phyloP scores from a whole-genome alignment of 2,113 vertebrate genomes.

The Callaeas wilsoni region DNA sequence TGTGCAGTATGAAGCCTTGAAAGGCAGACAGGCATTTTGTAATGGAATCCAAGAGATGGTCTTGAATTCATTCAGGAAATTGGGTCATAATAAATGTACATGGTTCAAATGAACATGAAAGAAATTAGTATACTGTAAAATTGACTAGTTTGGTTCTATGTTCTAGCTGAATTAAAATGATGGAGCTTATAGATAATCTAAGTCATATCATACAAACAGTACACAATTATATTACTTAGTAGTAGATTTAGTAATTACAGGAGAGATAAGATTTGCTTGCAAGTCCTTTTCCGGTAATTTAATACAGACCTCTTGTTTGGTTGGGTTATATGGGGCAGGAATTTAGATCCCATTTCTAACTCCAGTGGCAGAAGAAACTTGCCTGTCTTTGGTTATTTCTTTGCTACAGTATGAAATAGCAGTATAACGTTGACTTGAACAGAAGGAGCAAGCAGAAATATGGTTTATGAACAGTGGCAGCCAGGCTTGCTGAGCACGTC shows the following conservation, averaged over 20 bases:
- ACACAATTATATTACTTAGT: neutral
- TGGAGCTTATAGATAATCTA: neutral
- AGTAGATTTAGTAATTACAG: neutral
- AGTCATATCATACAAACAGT: neutral
- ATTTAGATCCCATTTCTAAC: neutral
- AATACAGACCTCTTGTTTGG: neutral
- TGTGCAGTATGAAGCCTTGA: neutral
- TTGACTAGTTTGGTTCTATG: neutral
- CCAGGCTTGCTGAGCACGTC: neutral
- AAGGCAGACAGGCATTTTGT: neutral
- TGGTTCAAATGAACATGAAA: neutral
- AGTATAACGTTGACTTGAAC: neutral
- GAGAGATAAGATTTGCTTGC: neutral
- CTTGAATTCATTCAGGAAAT: neutral
- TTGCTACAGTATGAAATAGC: neutral
- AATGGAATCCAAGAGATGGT: neutral
- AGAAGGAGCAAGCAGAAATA: neutral
- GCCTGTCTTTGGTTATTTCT: neutral
- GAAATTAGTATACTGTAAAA: neutral
- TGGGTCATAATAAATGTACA: neutral
- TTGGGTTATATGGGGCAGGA: neutral
- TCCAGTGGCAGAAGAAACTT: neutral
- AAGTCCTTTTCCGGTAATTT: neutral
- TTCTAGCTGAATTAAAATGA: neutral
- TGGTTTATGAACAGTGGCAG: neutral